Percentiles rank a stretch among this genome's conserved stretches.
phyloP scores from a whole-genome alignment of 2,113 vertebrate species.

The Prunella himalayana region DNA sequence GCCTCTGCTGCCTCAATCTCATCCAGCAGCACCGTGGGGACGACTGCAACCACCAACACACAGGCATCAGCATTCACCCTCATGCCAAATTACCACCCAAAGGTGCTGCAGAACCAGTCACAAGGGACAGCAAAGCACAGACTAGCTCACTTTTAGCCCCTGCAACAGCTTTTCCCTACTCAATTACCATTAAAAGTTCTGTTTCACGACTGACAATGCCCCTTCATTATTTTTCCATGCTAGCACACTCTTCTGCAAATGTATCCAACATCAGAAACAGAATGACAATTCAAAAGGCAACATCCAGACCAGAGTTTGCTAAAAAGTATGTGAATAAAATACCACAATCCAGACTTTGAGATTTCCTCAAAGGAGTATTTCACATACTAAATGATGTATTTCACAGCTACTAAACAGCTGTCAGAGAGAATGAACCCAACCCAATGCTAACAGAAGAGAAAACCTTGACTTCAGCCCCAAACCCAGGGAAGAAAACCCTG shows the following conservation, averaged over 20 bases:
- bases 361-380: neutral
- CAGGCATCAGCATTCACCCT: neutral
- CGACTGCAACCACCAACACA: slow-evolving; percentile 68
- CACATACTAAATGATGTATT: too few species aligned
- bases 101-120: neutral
- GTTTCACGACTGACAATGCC: neutral
- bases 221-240: neutral
- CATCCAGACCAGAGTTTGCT: neutral
- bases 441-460: rapidly evolving
- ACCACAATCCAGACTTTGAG: neutral
- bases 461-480: rapidly evolving
- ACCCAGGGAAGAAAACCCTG: neutral
- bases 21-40: slow-evolving; percentile 85
- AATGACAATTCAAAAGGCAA: neutral
- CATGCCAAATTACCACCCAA: rapidly evolving
- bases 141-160: neutral
- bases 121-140: neutral
- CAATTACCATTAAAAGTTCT: neutral
- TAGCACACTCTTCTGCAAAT: neutral
- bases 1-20: slow-evolving; percentile 92
- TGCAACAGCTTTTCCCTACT: neutral
- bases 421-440: neutral
- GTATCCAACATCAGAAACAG: rapidly evolving
- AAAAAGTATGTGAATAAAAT: neutral
- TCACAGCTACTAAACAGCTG: neutral